A percentile compares a stretch with the other conserved stretches of the same genome.
These are phyloP conservation scores for Sciurus niger DNA, from an alignment of 2,113 vertebrate species.

Conservation along the genomic window DNA sequence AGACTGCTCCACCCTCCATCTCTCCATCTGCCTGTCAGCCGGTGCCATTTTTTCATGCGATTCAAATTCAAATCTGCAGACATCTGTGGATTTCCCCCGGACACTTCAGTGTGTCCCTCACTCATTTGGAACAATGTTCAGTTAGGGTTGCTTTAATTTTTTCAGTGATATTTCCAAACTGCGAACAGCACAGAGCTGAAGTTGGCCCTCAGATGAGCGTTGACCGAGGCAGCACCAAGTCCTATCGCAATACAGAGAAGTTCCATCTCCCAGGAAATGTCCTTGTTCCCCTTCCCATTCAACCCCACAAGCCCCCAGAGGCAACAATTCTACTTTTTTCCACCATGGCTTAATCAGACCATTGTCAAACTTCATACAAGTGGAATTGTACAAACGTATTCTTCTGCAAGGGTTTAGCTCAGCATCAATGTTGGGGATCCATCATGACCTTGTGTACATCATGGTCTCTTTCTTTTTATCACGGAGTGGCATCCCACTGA, in stretches of 20 bases:
- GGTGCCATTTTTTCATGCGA: not conserved
- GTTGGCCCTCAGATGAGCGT: not conserved
- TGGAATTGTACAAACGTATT: fast-evolving
- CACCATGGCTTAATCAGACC: not conserved
- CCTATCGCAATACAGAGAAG: not conserved
- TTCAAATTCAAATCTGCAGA: not conserved
- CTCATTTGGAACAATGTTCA: not conserved
- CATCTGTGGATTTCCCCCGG: no score
- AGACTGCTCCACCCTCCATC: not conserved
- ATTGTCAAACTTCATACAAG: not conserved
- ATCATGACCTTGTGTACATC: no score
- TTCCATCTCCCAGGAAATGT: not conserved
- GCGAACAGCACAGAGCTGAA: not conserved
- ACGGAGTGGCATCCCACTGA: not conserved
- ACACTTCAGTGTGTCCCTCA: not conserved
- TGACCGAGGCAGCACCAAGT: not conserved
- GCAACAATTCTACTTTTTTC: not conserved
- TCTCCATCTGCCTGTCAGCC: not conserved
- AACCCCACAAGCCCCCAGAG: not conserved
- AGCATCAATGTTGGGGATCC: fast-evolving
- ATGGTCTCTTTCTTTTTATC: not conserved
- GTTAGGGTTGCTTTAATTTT: not conserved
- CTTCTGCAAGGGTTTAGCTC: not conserved
- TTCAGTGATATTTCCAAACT: not conserved
- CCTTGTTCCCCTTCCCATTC: not conserved